Evolutionary conservation across 2,888 invertebrate species (phyloP).

Genomic region (Buathra laborator): DNA sequence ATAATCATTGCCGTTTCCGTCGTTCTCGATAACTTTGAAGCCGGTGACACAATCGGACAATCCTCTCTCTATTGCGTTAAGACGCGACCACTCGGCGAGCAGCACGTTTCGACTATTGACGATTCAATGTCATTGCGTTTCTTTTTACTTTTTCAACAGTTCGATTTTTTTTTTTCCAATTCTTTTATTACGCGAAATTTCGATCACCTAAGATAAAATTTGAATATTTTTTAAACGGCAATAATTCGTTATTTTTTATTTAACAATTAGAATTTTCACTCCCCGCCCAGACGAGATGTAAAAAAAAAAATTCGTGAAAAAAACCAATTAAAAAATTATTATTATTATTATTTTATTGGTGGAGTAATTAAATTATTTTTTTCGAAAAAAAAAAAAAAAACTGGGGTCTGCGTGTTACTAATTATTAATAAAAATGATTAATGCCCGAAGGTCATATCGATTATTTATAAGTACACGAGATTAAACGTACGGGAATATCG

Average conservation of each 20-base stretch:
- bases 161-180: background rate
- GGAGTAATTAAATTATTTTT: no score
- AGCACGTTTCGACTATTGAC: conserved; percentile 51
- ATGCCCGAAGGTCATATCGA: background rate
- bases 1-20: background rate
- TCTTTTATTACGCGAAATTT: no score
- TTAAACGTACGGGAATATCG: background rate
- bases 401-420: background rate
- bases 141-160: conserved; percentile 1
- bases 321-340: no score
- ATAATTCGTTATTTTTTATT: background rate
- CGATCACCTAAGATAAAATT: background rate
- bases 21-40: background rate
- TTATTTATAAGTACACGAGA: background rate
- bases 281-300: no score
- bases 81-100: conserved; percentile 24
- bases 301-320: no score
- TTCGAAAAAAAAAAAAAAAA: background rate
- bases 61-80: conserved; percentile 20
- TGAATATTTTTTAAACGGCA: background rate
- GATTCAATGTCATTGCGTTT: conserved; percentile 11
- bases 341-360: no score
- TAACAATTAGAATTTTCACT: background rate
- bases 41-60: background rate
- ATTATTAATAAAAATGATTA: background rate